Base-by-base conservation (phyloP, 2,113 vertebrate species). In the Cryptotis parvus region DNA sequence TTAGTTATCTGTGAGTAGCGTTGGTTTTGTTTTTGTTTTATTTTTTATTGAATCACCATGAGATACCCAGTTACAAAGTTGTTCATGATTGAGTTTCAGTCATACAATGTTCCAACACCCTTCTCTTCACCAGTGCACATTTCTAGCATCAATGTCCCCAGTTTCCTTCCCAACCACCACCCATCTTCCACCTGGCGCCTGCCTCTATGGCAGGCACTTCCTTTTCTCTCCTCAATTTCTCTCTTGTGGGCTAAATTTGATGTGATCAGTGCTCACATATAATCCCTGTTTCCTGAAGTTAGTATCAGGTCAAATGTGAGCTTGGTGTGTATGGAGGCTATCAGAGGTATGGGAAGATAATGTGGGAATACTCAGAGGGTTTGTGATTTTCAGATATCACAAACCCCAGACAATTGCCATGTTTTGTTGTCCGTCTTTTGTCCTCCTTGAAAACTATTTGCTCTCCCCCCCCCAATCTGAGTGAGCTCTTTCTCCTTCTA, bases 401-500 rank as follows among this genome's bases (percentile, higher is more conserved):
- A n/a, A n/a, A n/a, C 91, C 86, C 29, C 31, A 31, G 84, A 75
- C 8, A n/a, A 43, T 45, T 18, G 9, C 2, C 69, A 45, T 45
- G 31, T 69, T 87, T 87, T 58, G 27, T 29, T 55, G 41, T 11
- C 77, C 11, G 16, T 58, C n/a, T 22, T 78, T 87, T 77, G 87
- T 45, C 72, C 84, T 61, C 68, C 31, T 15, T 31, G 12, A 89
- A 93, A 37, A 73, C 24, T 63, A 27, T 27, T 66, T 81, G 12
- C 41, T 77, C 63, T 90, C 79, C 78, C 77, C 84, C 37, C 26
- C 49, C 55, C 83, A 87, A 70, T 4, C 68, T 9, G 14, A 66
- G 33, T 12, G 4, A 31, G 29, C 49, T 87, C 90, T 88, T 35
- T 33, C 33, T 87, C 45, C 33, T 90, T 79, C 63, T 92, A 92